Percentiles rank a stretch among this genome's conserved stretches.
phyloP scores from a whole-genome alignment of 2,113 vertebrate genomes.

The Buteo buteo region DNA sequence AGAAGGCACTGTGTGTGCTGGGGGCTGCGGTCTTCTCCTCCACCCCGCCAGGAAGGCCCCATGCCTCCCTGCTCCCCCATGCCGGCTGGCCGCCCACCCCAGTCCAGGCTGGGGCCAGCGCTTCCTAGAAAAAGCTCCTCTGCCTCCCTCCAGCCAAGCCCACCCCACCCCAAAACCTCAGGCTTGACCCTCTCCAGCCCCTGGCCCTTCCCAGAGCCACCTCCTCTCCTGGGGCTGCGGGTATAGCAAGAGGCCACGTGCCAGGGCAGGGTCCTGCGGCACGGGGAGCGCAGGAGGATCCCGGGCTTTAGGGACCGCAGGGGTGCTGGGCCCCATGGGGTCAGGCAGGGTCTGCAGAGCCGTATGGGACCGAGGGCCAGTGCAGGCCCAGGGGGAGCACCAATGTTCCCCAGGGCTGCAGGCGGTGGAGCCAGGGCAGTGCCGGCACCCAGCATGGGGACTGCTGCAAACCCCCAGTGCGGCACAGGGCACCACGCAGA shows the following conservation, averaged over 20 bases:
- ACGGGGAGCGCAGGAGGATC: not conserved
- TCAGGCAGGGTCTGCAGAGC: not conserved
- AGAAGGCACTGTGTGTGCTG: accelerated
- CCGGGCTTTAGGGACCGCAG: accelerated
- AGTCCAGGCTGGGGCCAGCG: not conserved
- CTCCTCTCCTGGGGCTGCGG: not conserved
- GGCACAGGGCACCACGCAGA: not conserved
- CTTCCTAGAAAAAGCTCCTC: not conserved
- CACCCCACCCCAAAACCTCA: not conserved
- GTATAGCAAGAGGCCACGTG: not conserved
- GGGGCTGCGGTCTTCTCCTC: not conserved
- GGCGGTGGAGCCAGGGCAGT: not conserved
- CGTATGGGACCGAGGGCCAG: not conserved
- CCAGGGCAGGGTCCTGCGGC: not conserved
- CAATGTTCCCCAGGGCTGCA: accelerated
- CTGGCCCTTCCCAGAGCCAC: not conserved
- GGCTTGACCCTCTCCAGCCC: not conserved
- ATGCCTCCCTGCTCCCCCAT: not conserved
- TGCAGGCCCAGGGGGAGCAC: not conserved
- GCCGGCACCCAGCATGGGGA: accelerated
- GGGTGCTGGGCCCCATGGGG: not conserved
- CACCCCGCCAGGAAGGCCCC: not conserved
- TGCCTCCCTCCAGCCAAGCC: not conserved
- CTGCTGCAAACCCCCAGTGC: accelerated
- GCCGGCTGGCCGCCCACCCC: not conserved